Evolutionary conservation across 1,140 invertebrate species (phyloP).

Genomic region (Leguminivora glycinivorella): DNA sequence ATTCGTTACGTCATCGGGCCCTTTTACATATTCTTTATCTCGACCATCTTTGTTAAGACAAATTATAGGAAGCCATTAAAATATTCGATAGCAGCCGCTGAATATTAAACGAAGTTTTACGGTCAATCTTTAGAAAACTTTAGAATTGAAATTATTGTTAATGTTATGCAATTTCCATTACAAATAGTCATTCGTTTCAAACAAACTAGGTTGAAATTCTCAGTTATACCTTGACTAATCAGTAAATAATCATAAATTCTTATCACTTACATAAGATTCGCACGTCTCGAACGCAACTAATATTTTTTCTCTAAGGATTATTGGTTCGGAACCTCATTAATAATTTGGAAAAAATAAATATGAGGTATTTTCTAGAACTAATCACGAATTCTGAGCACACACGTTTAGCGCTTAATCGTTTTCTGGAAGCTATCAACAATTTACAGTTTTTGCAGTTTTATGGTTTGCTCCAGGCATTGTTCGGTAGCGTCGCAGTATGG

Average conservation of each 20-base stretch:
- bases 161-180: not conserved
- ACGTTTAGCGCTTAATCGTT: not conserved
- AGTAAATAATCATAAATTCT: not conserved
- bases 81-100: not conserved
- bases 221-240: not conserved
- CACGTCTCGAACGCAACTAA: not conserved
- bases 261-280: not conserved
- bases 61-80: not conserved
- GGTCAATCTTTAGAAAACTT: not conserved
- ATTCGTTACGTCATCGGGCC: slow-evolving; percentile 29
- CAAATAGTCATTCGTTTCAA: not conserved
- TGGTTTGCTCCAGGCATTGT: slow-evolving; percentile 1
- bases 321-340: too few species aligned
- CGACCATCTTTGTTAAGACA: not conserved
- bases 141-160: not conserved
- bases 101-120: not conserved
- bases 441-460: not conserved
- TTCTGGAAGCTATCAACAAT: not conserved
- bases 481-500: slow-evolving; percentile 11
- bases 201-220: not conserved
- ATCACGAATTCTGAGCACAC: not conserved
- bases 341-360: too few species aligned
- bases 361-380: not conserved
- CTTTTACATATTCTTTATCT: not conserved
- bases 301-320: not conserved